Base-by-base conservation (phyloP, 64 coral and sea anemone species). In the Astreopora myriophthalma region DNA sequence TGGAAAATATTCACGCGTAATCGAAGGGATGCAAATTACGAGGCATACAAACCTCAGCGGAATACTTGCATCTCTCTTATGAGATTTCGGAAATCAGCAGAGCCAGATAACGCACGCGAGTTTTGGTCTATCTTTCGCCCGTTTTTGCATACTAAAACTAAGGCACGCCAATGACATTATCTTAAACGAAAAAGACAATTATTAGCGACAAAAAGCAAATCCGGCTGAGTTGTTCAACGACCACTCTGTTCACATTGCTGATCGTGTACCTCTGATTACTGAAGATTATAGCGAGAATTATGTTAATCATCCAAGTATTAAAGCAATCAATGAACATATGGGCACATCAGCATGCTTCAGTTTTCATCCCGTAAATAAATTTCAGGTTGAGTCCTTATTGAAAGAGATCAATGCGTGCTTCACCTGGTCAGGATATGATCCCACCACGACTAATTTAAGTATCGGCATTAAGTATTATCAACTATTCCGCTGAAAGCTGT, bases 11-110 rank as follows among this genome's bases (percentile, higher is more conserved):
- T 84, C 78, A 74, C 17, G 13, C 67, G 37, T 34, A 49, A 91
- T 34, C 77, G 89, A 5, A 91, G 78, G 20, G 67, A 91, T 74
- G 67, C 67, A 51, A 91, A 91, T 91, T 91, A 91, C 70, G 67
- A 64, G 32, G 30, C 20, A 0, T 91, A 91, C 33, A 40, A 67
- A 73, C 26, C 26, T 17, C 89, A 91, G 20, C 48, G 89, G 37
- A 91, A 91, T 26, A 84, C 33, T 6, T 84, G 77, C 34, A 91
- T 78, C 36, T 91, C 89, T 5, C 51, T 91, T 19, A 79, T 58
- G 31, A 34, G 87, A 52, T 32, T 91, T 91, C 82, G 4, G 25
- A 91, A 91, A 73, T 40, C 89, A 26, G 14, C 29, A 32, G 66
- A 69, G 25, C 5, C 66, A 13, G 66, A 32, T 32, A 78, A 78